Conservation (phyloP, 2,113 vertebrate species). For the Noctilio leporinus region DNA sequence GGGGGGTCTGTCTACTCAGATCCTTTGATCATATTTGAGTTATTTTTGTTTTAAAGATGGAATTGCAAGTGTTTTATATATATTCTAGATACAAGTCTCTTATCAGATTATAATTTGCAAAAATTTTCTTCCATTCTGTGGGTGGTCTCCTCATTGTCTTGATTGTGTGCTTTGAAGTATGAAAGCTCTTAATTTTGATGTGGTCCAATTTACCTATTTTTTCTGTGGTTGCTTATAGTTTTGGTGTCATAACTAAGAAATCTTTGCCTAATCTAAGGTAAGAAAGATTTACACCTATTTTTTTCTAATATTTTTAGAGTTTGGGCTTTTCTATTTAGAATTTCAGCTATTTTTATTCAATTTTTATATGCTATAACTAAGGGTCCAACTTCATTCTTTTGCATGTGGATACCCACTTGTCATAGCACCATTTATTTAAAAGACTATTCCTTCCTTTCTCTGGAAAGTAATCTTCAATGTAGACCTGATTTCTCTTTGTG, state of each 20-base stretch:
- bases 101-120: slow-evolving; percentile 29
- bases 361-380: background rate
- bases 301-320: background rate
- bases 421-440: slow-evolving; percentile 22
- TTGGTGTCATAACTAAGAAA: slow-evolving; percentile 34
- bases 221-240: background rate
- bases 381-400: slow-evolving; percentile 16
- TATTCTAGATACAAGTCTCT: slow-evolving; percentile 17
- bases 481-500: background rate
- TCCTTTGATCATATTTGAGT: slow-evolving; percentile 28
- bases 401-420: background rate
- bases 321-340: slow-evolving; percentile 7
- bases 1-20: background rate
- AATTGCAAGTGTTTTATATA: slow-evolving; percentile 7
- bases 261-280: background rate
- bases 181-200: slow-evolving; percentile 45
- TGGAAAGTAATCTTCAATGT: background rate
- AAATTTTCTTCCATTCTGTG: slow-evolving; percentile 14
- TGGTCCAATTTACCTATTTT: background rate
- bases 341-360: slow-evolving; percentile 22
- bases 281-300: slow-evolving; percentile 41
- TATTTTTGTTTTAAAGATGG: slow-evolving; percentile 28
- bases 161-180: background rate
- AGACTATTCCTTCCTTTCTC: slow-evolving; percentile 11
- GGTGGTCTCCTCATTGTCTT: slow-evolving; percentile 32